Base-by-base conservation (phyloP, 1,140 invertebrate genomes). In the Latrodectus geometricus region DNA sequence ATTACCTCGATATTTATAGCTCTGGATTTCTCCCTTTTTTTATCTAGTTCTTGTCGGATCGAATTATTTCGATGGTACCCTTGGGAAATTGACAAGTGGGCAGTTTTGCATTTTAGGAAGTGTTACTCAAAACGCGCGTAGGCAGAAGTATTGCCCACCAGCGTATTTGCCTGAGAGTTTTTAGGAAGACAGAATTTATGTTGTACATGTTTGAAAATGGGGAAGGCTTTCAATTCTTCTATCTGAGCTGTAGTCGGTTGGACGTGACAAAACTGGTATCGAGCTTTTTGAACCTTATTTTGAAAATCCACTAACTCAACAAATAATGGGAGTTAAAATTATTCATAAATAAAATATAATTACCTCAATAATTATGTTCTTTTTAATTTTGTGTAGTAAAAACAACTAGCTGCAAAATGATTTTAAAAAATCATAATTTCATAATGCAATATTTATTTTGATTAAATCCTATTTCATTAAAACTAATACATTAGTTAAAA, bases 1-100 rank as follows among this genome's bases (percentile, higher is more conserved):
- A 84, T 84, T 84, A 84, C 73, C 35, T 54, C 20, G 73, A 84
- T 75, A 76, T 84, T 75, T 84, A 75, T 84, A 76, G 82, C 52
- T 65, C 48, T 12, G 17, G 61, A 66, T 69, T 50, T 54, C 52
- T 49, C 49, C 14, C 50, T 50, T 84, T 75, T 84, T 74, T 73
- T 20, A 9, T 20, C 48, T 12, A 7, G n/a, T n/a, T 20, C 80
- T 83, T 83, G 82, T 84, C 82, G 82, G 76, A 76, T 66, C 73
- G 73, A 69, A 76, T 84, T 84, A 84, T 84, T 75, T 69, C 73
- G 35, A 84, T 84, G 72, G 65, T 23, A 20, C 82, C 65, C 72
- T n/a, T 8, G 82, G 82, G 82, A 84, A 76, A 76, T 79, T 68
- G 77, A 68, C 17, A 80, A 48, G 66, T 65, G 61, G 66, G 49